Evolutionary conservation across 2,113 vertebrate species (phyloP).

Genomic region (Prolemur simus): DNA sequence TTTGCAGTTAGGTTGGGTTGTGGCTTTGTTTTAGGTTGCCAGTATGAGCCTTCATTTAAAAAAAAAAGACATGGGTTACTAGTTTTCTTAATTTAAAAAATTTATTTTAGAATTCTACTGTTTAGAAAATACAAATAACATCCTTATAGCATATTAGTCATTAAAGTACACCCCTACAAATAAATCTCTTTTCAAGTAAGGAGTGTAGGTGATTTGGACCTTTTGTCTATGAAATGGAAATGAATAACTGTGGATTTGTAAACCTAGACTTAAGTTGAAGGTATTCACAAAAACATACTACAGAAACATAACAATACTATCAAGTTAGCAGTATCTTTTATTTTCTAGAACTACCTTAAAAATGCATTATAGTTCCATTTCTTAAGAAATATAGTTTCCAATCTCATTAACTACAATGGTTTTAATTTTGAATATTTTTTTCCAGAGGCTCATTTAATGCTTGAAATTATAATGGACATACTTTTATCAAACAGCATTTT

Average conservation of each 20-base stretch:
- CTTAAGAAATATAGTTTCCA: conserved; percentile 21
- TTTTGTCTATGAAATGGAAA: neutral
- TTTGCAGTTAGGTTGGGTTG: neutral
- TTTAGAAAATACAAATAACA: conserved; percentile 40
- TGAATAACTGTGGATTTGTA: neutral
- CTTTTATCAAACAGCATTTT: conserved; percentile 68
- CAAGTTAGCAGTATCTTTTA: neutral
- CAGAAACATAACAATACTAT: neutral
- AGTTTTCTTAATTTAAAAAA: neutral
- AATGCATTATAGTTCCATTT: neutral
- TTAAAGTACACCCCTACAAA: conserved; percentile 40
- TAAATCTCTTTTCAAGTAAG: conserved; percentile 14
- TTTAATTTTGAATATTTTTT: conserved; percentile 56
- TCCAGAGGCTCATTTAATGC: conserved; percentile 57
- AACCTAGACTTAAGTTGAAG: neutral
- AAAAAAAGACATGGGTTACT: neutral
- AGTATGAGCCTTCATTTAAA: neutral
- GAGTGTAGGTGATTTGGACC: neutral
- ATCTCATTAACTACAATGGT: neutral
- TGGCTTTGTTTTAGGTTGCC: conserved; percentile 8
- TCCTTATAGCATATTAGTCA: conserved; percentile 12
- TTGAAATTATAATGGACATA: conserved; percentile 55
- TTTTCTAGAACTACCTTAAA: conserved; percentile 55
- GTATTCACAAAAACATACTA: neutral
- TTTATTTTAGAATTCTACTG: conserved; percentile 12